phyloP scores from a whole-genome alignment of 2,888 invertebrate species.

The Melanargia galathea region DNA sequence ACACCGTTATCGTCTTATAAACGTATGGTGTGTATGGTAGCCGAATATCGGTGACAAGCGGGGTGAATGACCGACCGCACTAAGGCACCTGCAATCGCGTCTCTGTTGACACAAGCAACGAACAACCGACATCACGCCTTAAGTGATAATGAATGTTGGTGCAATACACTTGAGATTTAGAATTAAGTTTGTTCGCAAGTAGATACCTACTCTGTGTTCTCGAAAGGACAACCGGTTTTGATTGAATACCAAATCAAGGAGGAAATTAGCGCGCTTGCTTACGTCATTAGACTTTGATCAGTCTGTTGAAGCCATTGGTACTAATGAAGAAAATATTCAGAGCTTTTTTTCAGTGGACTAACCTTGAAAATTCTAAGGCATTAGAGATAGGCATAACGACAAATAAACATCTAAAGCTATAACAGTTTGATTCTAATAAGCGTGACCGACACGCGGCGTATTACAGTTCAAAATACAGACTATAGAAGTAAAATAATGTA shows the following conservation, averaged over 20 bases:
- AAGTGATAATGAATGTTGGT: slow-evolving; percentile 72
- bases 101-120: slow-evolving; percentile 71
- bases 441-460: slow-evolving; percentile 8
- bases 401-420: slow-evolving; percentile 3
- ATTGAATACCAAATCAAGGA: slow-evolving; percentile 36
- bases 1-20: slow-evolving; percentile 64
- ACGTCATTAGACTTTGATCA: slow-evolving; percentile 35
- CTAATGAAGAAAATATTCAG: slow-evolving; percentile 19
- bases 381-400: slow-evolving; percentile 9
- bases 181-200: slow-evolving; percentile 38
- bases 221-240: slow-evolving; percentile 39
- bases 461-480: slow-evolving; percentile 4
- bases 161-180: slow-evolving; percentile 60
- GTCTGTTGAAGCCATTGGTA: slow-evolving; percentile 25
- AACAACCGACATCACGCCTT: slow-evolving; percentile 60
- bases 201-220: slow-evolving; percentile 25
- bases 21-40: slow-evolving; percentile 64
- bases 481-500: background rate
- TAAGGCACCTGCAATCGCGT: slow-evolving; percentile 76
- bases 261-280: slow-evolving; percentile 39
- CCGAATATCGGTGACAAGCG: slow-evolving; percentile 74
- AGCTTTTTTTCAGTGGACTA: slow-evolving; percentile 17
- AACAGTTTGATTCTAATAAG: slow-evolving; percentile 11
- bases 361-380: slow-evolving; percentile 10
- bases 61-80: slow-evolving; percentile 68